Conservation (phyloP, 2,797 vertebrate species). For the Chromis chromis region DNA sequence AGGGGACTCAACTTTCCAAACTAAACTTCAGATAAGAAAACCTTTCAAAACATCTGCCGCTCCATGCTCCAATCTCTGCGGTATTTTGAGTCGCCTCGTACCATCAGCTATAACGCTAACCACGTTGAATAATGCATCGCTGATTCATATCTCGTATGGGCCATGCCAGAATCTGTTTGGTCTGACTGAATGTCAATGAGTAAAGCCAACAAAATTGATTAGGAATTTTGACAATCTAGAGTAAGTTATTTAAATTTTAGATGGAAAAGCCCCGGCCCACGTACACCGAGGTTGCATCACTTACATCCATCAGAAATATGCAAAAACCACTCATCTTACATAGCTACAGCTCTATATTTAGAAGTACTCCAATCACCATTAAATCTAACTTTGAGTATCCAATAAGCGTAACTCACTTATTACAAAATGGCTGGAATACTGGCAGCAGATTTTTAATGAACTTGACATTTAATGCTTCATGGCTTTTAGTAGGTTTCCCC, state of each 20-base stretch:
- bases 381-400: slow-evolving; percentile 43
- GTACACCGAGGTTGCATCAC: not conserved
- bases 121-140: slow-evolving; percentile 65
- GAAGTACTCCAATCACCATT: slow-evolving; percentile 34
- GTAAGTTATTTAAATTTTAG: not conserved
- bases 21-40: slow-evolving; percentile 62
- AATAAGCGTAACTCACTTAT: slow-evolving; percentile 45
- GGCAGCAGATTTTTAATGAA: slow-evolving; percentile 70
- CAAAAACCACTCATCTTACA: slow-evolving; percentile 2
- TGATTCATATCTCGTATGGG: slow-evolving; percentile 27
- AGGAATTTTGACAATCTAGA: not conserved
- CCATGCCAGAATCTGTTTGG: not conserved
- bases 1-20: slow-evolving; percentile 67
- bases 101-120: slow-evolving; percentile 54
- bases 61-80: slow-evolving; percentile 29
- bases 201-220: slow-evolving; percentile 14
- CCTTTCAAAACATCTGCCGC: slow-evolving; percentile 54
- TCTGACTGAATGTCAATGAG: slow-evolving; percentile 26
- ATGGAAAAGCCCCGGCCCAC: not conserved
- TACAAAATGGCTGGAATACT: slow-evolving; percentile 51
- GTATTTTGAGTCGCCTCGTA: slow-evolving; percentile 29
- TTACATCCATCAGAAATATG: not conserved
- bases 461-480: slow-evolving; percentile 74
- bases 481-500: slow-evolving; percentile 61
- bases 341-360: slow-evolving; percentile 27